A percentile compares a stretch with the other conserved stretches of the same genome.
phyloP scores from a whole-genome alignment of 2,113 vertebrate species.

The Sialia sialis region DNA sequence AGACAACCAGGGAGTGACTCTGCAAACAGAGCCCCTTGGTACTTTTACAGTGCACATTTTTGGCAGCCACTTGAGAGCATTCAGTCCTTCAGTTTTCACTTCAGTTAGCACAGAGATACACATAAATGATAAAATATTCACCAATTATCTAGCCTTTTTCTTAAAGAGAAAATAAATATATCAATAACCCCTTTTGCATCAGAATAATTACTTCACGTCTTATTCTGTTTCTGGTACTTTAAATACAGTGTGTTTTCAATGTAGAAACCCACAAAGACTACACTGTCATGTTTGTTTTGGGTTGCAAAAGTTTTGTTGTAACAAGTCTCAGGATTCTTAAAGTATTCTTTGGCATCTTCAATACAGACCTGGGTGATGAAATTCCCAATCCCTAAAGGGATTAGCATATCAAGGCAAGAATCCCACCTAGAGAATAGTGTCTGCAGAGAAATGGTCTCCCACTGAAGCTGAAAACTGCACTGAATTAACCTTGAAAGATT shows the following conservation, averaged over 20 bases:
- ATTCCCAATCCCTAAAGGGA: neutral
- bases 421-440: neutral
- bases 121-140: neutral
- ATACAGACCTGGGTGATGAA: neutral
- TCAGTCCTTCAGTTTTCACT: neutral
- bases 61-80: neutral
- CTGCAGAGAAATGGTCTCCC: neutral
- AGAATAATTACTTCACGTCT: neutral
- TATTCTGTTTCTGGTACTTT: neutral
- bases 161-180: neutral
- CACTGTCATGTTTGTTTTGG: neutral
- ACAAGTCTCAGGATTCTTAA: neutral
- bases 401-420: neutral
- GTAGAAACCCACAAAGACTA: neutral
- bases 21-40: neutral
- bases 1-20: neutral
- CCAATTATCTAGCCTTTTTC: neutral
- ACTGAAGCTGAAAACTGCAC: neutral
- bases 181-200: neutral
- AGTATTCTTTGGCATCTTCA: neutral
- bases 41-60: neutral
- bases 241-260: neutral
- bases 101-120: neutral
- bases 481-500: neutral
- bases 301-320: neutral